A percentile compares a stretch with the other conserved stretches of the same genome.
These are phyloP conservation scores for Amaurobius ferox DNA, from an alignment of 2,888 invertebrate genomes.

Conservation along the genomic window DNA sequence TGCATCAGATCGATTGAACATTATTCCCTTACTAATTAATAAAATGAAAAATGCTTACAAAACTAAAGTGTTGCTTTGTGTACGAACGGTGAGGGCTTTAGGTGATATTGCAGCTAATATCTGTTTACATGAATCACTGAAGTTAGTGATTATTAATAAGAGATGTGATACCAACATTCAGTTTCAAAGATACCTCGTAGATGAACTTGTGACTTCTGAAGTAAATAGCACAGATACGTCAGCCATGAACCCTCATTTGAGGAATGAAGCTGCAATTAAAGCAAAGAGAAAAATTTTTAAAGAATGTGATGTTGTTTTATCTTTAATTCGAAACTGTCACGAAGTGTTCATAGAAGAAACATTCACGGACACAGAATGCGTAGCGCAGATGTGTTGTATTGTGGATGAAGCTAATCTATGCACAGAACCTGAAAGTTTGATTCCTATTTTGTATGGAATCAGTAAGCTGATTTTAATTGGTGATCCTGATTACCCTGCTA, in stretches of 20 bases:
- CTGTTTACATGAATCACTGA: background rate
- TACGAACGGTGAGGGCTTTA: slow-evolving; percentile 45
- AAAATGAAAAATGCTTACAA: slow-evolving; percentile 45
- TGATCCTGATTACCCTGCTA: slow-evolving; percentile 91
- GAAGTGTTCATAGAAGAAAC: slow-evolving; percentile 60
- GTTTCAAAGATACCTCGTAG: slow-evolving; percentile 38
- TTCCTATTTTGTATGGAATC: slow-evolving; percentile 87
- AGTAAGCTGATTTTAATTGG: slow-evolving; percentile 88
- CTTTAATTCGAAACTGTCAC: slow-evolving; percentile 82
- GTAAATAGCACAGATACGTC: background rate
- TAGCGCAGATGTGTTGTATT: slow-evolving; percentile 81
- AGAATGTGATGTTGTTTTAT: slow-evolving; percentile 84
- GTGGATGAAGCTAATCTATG: slow-evolving; percentile 93
- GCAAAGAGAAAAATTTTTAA: slow-evolving; percentile 60
- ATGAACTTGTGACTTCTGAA: slow-evolving; percentile 26
- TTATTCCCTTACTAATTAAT: slow-evolving; percentile 41
- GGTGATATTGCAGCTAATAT: slow-evolving; percentile 45
- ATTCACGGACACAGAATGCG: slow-evolving; percentile 48
- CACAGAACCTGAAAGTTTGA: slow-evolving; percentile 87
- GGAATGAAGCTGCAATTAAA: background rate
- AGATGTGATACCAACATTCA: slow-evolving; percentile 33
- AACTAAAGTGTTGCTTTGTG: slow-evolving; percentile 54
- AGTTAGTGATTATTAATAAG: slow-evolving; percentile 35
- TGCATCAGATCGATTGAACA: slow-evolving; percentile 27
- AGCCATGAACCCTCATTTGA: background rate